These are phyloP conservation scores for Acanthochromis polyacanthus DNA, from an alignment of 2,113 vertebrate species.

Conservation along the genomic window DNA sequence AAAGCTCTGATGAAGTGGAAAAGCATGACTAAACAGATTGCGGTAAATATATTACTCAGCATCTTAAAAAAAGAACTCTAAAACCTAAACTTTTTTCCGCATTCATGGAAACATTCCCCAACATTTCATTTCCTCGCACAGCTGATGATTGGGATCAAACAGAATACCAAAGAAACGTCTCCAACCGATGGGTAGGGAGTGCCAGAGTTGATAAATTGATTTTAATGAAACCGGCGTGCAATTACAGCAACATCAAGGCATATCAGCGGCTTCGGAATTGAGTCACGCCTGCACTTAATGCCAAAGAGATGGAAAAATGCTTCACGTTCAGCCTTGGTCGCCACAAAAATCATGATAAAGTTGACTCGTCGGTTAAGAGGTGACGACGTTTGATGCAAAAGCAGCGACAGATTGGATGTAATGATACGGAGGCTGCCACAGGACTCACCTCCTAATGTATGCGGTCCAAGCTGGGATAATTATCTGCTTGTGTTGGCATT, in stretches of 20 bases:
- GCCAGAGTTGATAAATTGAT: conserved; percentile 53
- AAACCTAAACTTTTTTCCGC: conserved; percentile 1
- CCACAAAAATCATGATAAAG: conserved; percentile 39
- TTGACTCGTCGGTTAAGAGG: conserved; percentile 35
- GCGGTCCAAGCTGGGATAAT: conserved; percentile 36
- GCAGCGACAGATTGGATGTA: conserved; percentile 2
- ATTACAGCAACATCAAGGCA: conserved; percentile 25
- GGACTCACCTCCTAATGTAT: conserved; percentile 26
- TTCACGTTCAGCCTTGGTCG: conserved; percentile 2
- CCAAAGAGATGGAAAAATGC: conserved; percentile 19
- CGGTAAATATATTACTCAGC: background rate
- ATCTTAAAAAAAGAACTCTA: background rate
- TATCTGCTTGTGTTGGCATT: conserved; percentile 48
- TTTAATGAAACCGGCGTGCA: conserved; percentile 56
- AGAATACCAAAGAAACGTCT: conserved; percentile 42
- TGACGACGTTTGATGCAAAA: conserved; percentile 20
- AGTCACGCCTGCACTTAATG: conserved; percentile 11
- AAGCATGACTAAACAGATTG: background rate
- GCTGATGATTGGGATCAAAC: conserved; percentile 48
- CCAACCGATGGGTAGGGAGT: conserved; percentile 5
- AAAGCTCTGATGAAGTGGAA: background rate
- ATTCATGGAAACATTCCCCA: conserved; percentile 32
- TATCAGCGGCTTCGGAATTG: conserved; percentile 33
- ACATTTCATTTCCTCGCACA: conserved; percentile 44
- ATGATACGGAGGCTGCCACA: conserved; percentile 4